Evolutionary conservation across 2,888 invertebrate species (phyloP), one percentile per base, ranked within the genome.

Genomic region (Anoncus sp.): DNA sequence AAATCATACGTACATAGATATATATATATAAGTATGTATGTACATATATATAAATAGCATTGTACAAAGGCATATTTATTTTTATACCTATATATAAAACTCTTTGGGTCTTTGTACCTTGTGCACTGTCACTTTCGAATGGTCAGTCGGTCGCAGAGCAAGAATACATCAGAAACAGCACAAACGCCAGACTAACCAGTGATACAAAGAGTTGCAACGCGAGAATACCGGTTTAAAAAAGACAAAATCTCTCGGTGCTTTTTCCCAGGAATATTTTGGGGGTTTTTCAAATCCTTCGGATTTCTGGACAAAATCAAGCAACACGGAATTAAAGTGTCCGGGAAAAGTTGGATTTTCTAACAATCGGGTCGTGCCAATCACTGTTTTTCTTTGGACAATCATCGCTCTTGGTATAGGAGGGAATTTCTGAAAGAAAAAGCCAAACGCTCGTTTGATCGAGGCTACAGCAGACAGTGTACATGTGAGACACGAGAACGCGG

Each of bases 71-170:
- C 31, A 27, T 49, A 47, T 63, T 45, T 59, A 3, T 43, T 45
- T 57, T 27, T 53, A 12, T 38, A 38, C 47, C 35, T 16, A 47
- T 69, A 35, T 59, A 59, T 22, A 35, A 59, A 59, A 51, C 59
- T 49, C 49, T 75, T 62, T 57, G 53, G 38, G 24, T 66, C 65
- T 62, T 75, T 75, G 79, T 74, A 73, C 67, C 75, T 70, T 72
- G 81, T 83, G 83, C 86, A 89, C 90, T 90, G 87, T 90, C 89
- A 90, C 90, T 90, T 90, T 90, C 89, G 85, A 87, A 84, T 85
- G 87, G 85, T 84, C 90, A 81, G 83, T 85, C 87, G 85, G 81
- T 75, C 85, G 86, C 88, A 86, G 87, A 87, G 83, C 86, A 85
- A 83, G 57, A 47, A 62, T 51, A 45, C 62, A 38, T 67, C 67